Percentiles rank a stretch among this genome's conserved stretches.
Conservation (phyloP, 1,140 invertebrate species). For the Anthonomus grandis region DNA sequence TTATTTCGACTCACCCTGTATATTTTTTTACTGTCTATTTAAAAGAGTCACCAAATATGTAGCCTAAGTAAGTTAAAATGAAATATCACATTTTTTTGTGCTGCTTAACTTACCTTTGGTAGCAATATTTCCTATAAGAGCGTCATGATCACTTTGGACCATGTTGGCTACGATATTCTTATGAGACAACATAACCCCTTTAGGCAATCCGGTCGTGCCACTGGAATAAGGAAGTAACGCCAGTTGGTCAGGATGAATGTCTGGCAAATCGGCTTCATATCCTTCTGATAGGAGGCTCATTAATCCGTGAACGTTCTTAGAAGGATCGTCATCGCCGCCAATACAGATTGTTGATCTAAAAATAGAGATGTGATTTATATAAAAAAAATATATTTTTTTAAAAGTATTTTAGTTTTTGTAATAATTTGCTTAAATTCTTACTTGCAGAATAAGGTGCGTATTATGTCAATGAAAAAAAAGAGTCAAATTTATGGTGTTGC, state of each 20-base stretch:
- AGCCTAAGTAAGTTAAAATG: too few relatives aligned
- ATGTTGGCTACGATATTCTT: conserved; percentile 70
- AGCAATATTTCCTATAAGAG: conserved; percentile 43
- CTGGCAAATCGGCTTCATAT: conserved; percentile 53
- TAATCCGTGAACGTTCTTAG: conserved; percentile 53
- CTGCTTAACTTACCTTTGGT: conserved; percentile 29
- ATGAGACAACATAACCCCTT: conserved; percentile 86
- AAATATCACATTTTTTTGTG: conserved; percentile 8
- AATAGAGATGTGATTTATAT: too few relatives aligned
- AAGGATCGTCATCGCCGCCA: conserved; percentile 55
- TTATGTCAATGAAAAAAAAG: too few relatives aligned
- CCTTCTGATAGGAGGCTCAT: conserved; percentile 53
- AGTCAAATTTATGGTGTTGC: too few relatives aligned
- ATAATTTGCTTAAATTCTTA: too few relatives aligned
- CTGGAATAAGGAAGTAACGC: conserved; percentile 71
- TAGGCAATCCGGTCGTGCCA: conserved; percentile 87
- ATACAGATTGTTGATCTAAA: conserved; percentile 72
- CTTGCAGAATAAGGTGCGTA: too few relatives aligned
- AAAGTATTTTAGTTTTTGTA: too few relatives aligned
- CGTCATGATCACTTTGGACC: conserved; percentile 51
- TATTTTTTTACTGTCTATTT: too few relatives aligned
- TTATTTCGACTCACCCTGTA: too few relatives aligned
- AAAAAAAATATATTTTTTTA: too few relatives aligned
- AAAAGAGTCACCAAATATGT: too few relatives aligned
- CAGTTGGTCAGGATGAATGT: conserved; percentile 51